Base-by-base conservation (phyloP, 2,797 vertebrate genomes). In the Novumbra hubbsi region DNA sequence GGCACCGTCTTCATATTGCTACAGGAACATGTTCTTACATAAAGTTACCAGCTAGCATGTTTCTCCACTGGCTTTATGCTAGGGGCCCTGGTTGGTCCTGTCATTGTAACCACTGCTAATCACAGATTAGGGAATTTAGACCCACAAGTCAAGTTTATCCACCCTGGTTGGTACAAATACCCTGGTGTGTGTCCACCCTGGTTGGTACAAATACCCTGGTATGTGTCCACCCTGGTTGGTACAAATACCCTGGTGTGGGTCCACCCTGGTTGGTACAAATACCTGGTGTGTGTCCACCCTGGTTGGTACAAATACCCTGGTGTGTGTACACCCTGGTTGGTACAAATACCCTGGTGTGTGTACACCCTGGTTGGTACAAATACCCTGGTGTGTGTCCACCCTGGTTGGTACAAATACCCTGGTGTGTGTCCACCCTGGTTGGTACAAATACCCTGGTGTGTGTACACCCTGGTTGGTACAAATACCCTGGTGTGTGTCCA, bases 31-130 rank as follows among this genome's bases (percentile, higher is more conserved):
- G 34, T 38, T 38, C 34, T 38, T 38, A 38, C 34, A 38, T 7
- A 4, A 38, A 38, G 34, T 38, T 38, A 38, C 34, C 34, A 38
- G 34, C 45, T 68, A 12, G 38, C 76, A 76, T 76, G 72, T 80
- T 80, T 71, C 66, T 73, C 57, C 45, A 8, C 50, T n/a, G 50
- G 15, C n/a, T 16, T 38, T 38, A 38, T 6, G 8, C 34, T 38
- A 7, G 5, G 34, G 8, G 34, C 34, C 62, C 68, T 71, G 50
- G 65, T 73, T 82, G 77, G 77, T 84, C 76, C 73, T 24, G 17
- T 65, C 49, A 78, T 80, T 79, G 78, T 84, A 71, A 73, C 68
- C 68, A 41, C 41, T 28, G 73, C 74, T 80, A 82, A 84, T 84
- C 75, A 72, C 30, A 38, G 69, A 79, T 80, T 71, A 70, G 72